Evolutionary conservation across 2,113 vertebrate genomes (phyloP), one percentile per base, ranked within the genome.

Genomic region (Brachyhypopomus gauderio): DNA sequence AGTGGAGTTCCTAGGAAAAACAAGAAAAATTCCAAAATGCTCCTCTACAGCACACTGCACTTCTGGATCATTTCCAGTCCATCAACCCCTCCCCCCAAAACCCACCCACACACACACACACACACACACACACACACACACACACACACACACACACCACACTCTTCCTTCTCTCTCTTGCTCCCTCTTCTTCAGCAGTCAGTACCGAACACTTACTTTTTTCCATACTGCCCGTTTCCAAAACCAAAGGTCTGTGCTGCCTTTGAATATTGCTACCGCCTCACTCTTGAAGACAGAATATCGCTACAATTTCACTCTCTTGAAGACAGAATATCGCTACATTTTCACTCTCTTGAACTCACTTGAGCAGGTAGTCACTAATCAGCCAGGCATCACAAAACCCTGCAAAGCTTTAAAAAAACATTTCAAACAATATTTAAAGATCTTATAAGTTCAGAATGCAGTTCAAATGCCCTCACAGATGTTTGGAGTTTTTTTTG

Each of bases 151-250:
- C 38, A 38, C 38, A 38, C 38, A 38, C 38, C 38, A 38, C 41
- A 41, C 41, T 6, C 22, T 85, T 62, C 12, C 41, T 25, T 72
- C 7, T n/a, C 38, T 71, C 71, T 88, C 82, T 80, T n/a, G n/a
- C 78, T 36, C 78, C 71, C 59, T 86, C 81, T 84, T 85, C 73
- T 77, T 79, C 87, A 83, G 84, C 63, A 63, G 75, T 16, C 58
- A 86, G 77, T 80, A 89, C 84, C 86, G 84, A 90, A 88, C 81
- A 86, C 85, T 90, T 88, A 87, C 84, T 89, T 90, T 87, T 82
- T 84, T 83, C 83, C 75, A 72, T 86, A 86, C 88, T 89, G 88
- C 87, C 83, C 87, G 81, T 73, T 45, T n/a, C 79, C 75, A 78
- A 85, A 67, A 19, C 27, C 85, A 84, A 3, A 36, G 60, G 19